A percentile compares a stretch with the other conserved stretches of the same genome.
Conservation (phyloP, 2,113 vertebrate genomes). For the Monopterus albus region DNA sequence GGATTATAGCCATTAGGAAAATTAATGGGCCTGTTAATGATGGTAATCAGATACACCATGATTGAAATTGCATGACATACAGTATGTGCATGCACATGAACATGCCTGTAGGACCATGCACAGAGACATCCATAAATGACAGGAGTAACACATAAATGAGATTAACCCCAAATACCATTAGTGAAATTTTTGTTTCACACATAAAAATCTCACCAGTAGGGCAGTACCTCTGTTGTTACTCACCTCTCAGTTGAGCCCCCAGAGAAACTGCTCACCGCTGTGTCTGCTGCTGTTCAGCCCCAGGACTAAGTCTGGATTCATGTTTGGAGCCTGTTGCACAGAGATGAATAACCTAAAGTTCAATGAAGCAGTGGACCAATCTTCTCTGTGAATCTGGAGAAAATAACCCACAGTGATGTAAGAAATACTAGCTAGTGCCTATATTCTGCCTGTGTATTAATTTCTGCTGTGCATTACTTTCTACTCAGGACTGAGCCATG, state of each 20-base stretch:
- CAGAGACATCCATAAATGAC: constrained; percentile 13
- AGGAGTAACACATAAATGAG: constrained; percentile 43
- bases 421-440: no score
- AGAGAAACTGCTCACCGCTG: background rate
- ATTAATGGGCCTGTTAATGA: constrained; percentile 81
- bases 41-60: constrained; percentile 78
- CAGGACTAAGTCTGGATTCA: background rate
- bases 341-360: background rate
- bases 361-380: background rate
- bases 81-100: constrained; percentile 13
- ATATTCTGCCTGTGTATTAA: background rate
- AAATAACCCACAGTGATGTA: no score
- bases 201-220: constrained; percentile 45
- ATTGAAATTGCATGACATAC: constrained; percentile 76
- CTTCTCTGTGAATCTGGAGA: no score
- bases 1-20: constrained; percentile 78
- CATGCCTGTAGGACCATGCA: background rate
- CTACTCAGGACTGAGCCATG: constrained; percentile 88
- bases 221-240: constrained; percentile 14
- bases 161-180: constrained; percentile 48
- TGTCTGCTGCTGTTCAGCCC: background rate
- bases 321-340: background rate
- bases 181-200: constrained; percentile 34
- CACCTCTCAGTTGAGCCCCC: background rate
- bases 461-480: background rate